Base-by-base conservation (phyloP, 2,113 vertebrate species). In the Halcyon senegalensis region DNA sequence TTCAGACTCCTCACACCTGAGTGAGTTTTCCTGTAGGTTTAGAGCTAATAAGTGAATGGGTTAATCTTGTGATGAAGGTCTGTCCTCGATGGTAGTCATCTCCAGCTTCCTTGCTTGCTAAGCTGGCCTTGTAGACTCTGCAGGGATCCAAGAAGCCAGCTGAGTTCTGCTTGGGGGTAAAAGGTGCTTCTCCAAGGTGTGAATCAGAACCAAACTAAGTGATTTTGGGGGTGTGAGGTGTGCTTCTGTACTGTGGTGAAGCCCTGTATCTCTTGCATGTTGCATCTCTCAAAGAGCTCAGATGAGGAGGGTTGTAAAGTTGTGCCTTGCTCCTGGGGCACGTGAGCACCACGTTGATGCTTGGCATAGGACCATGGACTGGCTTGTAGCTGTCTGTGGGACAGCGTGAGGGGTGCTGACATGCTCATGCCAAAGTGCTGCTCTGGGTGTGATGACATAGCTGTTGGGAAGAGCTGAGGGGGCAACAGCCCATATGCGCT, bases 341-440 rank as follows among this genome's bases (percentile, higher is more conserved):
- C 5, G 1, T 3, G 44, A 17, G 67, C 23, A 19, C 16, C 23
- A 5, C 11, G 1, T 4, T 27, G 87, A 30, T 0, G 16, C 35
- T 50, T 20, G 12, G 33, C 58, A 4, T 6, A 1, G 58, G 48
- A 19, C 23, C 0, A 0, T 5, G 37, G 44, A 17, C 25, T 48
- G 55, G 5, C 44, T 18, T 39, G n/a, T 27, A 16, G 13, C 37
- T 70, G 30, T 14, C 41, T 1, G 5, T 30, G 44, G 39, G 53
- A 41, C 46, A 18, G 13, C 1, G 2, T 13, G 44, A 44, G 67
- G 10, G 18, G 27, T 1, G 28, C 50, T 31, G 16, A 3, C 2
- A 1, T 24, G 30, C 30, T 41, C 2, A 0, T 48, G 41, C 41
- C 76, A 15, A 16, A 41, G 43, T 31, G 25, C 67, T 73, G 66